Conservation (phyloP, 2,113 vertebrate species). For the Callipepla californica region DNA sequence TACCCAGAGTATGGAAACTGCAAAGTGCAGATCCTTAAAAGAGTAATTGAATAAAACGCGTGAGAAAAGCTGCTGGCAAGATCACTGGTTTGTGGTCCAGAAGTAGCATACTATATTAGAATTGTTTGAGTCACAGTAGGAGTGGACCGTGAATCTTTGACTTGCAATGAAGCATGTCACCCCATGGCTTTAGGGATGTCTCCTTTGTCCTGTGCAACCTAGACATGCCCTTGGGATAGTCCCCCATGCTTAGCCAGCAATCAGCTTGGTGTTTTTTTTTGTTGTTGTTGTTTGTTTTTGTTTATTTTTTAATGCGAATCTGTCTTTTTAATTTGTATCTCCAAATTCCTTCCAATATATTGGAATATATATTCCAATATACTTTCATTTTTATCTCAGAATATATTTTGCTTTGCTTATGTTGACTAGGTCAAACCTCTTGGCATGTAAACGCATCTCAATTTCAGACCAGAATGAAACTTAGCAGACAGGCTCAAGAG, state of each 20-base stretch:
- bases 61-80: not conserved
- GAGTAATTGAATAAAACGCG: not conserved
- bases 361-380: too few species aligned
- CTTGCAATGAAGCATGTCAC: not conserved
- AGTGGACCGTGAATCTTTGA: not conserved
- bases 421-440: not conserved
- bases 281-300: too few species aligned
- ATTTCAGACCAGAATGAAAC: not conserved
- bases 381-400: not conserved
- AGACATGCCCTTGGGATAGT: not conserved
- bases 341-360: not conserved
- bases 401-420: not conserved
- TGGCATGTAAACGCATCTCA: not conserved
- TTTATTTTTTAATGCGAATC: not conserved
- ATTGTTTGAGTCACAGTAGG: not conserved
- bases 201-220: not conserved
- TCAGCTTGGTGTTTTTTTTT: not conserved
- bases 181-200: fast-evolving
- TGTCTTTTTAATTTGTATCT: not conserved
- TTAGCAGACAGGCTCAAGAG: not conserved
- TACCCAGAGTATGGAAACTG: not conserved
- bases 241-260: not conserved
- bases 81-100: not conserved
- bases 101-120: not conserved
- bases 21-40: not conserved